Evolutionary conservation across 2,113 vertebrate genomes (phyloP).

Genomic region (Boulengeromyrus knoepffleri): DNA sequence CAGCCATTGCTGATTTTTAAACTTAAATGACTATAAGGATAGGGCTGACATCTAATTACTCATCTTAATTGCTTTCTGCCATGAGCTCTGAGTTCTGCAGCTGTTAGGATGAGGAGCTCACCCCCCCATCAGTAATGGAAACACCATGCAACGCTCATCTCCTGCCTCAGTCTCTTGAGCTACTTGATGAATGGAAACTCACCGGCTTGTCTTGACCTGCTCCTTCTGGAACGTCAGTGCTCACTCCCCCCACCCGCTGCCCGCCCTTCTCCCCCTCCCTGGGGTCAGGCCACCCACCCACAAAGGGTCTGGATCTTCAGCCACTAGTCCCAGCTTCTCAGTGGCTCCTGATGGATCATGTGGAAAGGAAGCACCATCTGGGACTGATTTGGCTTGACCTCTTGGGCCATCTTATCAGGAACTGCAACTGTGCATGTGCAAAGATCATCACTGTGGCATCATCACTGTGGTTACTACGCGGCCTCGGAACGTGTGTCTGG

Average conservation of each 20-base stretch:
- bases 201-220: conserved; percentile 16
- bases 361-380: conserved; percentile 17
- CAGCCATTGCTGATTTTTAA: not conserved
- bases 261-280: not conserved
- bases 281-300: conserved; percentile 35
- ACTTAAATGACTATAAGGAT: not conserved
- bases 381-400: conserved; percentile 24
- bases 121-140: not conserved
- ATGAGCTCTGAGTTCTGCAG: not conserved
- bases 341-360: conserved; percentile 26
- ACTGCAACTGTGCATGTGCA: not conserved
- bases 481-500: not conserved
- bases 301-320: conserved; percentile 20
- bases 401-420: not conserved
- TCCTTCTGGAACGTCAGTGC: not conserved
- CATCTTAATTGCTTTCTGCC: not conserved
- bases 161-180: not conserved
- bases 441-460: not conserved
- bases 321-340: conserved; percentile 2
- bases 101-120: not conserved
- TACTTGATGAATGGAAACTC: conserved; percentile 20
- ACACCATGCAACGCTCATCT: no score
- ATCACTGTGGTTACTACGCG: not conserved
- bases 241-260: not conserved
- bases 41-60: not conserved